Base-by-base conservation (phyloP, 2,113 vertebrate species). In the Dicrurus megarhynchus region DNA sequence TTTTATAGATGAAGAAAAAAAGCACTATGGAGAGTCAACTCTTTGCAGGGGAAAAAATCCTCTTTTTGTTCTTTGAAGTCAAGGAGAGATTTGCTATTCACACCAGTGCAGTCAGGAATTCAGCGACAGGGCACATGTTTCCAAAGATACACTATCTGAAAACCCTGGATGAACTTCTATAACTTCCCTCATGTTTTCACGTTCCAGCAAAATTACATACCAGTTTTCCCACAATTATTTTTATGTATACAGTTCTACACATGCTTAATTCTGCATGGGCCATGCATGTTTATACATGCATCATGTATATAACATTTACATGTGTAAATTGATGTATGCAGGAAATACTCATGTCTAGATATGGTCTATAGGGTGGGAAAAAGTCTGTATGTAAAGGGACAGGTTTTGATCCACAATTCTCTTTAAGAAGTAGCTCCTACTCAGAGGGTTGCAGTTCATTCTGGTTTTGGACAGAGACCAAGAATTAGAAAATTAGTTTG, bases 81-180 rank as follows among this genome's bases (percentile, higher is more conserved):
- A 87, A 89, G 61, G 57, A 79, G 28, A 93, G 10, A 59, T 96
- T 85, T 95, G 41, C 26, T 84, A 65, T 89, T 90, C 78, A 91
- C n/a, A 52, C 11, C 15, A 47, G 4, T 19, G 19, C 16, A 59
- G 50, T 30, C 50, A 84, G 56, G 44, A 86, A 80, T 91, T 77
- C 92, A 70, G 33, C 26, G 41, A 46, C 44, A 76, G 55, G 35
- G 39, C 7, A 39, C 15, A 8, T 42, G 71, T 77, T 90, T 78
- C 71, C 35, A 84, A 79, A 94, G 39, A 69, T 28, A 60, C 20
- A 3, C 20, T 61, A n/a, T 41, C 30, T 63, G 63, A 83, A 69
- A 88, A 86, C 18, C 17, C 21, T 69, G 28, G 9, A n/a, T 21
- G 50, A 80, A 77, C n/a, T 56, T 89, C 87, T 61, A 37, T 37